Evolutionary conservation across 2,888 invertebrate genomes (phyloP), one percentile per base, ranked within the genome.

Genomic region (Lithophane semibrunnea): DNA sequence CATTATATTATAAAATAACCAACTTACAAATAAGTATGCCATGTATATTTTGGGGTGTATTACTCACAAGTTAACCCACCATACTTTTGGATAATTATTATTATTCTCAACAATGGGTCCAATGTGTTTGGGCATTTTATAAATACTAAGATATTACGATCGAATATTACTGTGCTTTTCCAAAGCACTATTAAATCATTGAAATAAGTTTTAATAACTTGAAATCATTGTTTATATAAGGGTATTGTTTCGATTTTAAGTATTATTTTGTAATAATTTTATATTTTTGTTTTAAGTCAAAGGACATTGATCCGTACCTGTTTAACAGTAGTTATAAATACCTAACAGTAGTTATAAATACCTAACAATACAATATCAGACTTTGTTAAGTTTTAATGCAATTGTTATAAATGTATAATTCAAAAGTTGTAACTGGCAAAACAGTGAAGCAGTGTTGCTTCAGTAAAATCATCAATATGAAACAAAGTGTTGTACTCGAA

Each of bases 231-330:
- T 74, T 60, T 61, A 58, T 58, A 37, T 61, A 69, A 65, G 60
- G 18, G 13, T 73, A 69, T 64, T 60, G 21, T 74, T 85, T 64
- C 4, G 9, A 73, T 60, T 58, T 73, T 37, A 54, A 61, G n/a
- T 83, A 71, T 71, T 72, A 67, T 29, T 52, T 77, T 77, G 29
- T 68, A 24, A 42, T 52, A 42, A n/a, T 58, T 58, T 61, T 21
- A 29, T 12, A 16, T 44, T 63, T 42, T 66, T 63, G 9, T 78
- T 75, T 21, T 64, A 65, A 52, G 24, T 74, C 69, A 67, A 73
- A 73, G 86, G 69, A 81, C n/a, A 54, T 58, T 72, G 67, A 52
- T 83, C 69, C 66, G 73, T 83, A 79, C 84, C 80, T 86, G 75
- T 75, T 58, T 71, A 73, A 82, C 60, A 63, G 64, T 69, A 74